Percentiles rank a stretch among this genome's conserved stretches.
These are phyloP conservation scores for Strigamia transsilvanica DNA, from an alignment of 2,888 invertebrate species.

Conservation along the genomic window DNA sequence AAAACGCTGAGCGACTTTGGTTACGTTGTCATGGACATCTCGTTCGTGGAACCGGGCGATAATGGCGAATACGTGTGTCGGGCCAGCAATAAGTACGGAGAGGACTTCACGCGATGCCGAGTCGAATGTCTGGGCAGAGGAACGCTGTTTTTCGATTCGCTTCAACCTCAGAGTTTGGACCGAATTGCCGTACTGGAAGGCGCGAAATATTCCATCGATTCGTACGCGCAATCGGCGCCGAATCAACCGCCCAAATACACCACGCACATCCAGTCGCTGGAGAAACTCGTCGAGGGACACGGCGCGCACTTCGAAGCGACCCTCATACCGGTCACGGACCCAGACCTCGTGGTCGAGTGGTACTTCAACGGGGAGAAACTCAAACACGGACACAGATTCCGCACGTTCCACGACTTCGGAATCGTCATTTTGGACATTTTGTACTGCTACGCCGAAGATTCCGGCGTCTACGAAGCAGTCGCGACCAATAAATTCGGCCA, in stretches of 20 bases:
- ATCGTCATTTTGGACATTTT: conserved; percentile 94
- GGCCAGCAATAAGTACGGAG: conserved; percentile 87
- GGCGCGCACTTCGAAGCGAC: conserved; percentile 87
- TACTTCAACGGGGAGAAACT: conserved; percentile 91
- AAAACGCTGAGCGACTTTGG: conserved; percentile 96
- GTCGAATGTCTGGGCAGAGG: conserved; percentile 74
- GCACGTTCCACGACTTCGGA: conserved; percentile 97
- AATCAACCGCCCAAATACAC: conserved; percentile 83
- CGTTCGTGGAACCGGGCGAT: conserved; percentile 92
- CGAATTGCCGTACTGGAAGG: conserved; percentile 85
- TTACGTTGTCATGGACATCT: conserved; percentile 91
- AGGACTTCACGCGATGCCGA: conserved; percentile 85
- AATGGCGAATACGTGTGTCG: conserved; percentile 92
- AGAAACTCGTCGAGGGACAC: conserved; percentile 90
- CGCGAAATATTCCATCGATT: conserved; percentile 55
- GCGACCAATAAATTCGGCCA: conserved; percentile 91
- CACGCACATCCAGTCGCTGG: conserved; percentile 84
- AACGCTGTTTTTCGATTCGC: conserved; percentile 85
- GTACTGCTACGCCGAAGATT: conserved; percentile 96
- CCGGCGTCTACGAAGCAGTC: conserved; percentile 91
- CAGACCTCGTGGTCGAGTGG: conserved; percentile 91
- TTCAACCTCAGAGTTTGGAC: conserved; percentile 90
- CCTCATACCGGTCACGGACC: conserved; percentile 92
- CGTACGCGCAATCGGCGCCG: conserved; percentile 54
- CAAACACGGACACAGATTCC: conserved; percentile 82